Evolutionary conservation across 92 coral and sea anemone species (phyloP).

Genomic region (Anthopleura xanthogrammica): DNA sequence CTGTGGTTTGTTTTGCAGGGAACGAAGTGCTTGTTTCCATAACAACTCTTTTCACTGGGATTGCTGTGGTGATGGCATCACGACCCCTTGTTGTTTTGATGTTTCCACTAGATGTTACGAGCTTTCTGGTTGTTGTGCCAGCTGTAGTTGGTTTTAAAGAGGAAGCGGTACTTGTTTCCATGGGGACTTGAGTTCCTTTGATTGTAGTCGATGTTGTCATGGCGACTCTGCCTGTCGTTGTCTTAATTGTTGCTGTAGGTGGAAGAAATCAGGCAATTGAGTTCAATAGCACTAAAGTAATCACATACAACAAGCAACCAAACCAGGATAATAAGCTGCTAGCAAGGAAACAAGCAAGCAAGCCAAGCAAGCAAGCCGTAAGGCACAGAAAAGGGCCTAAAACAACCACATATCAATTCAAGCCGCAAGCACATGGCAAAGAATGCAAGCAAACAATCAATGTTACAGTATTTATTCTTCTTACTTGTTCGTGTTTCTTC

Average conservation of each 20-base stretch:
- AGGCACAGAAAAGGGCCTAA: too few species aligned
- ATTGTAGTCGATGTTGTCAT: constrained; percentile 5
- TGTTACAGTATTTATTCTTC: too few species aligned
- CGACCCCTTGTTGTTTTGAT: not conserved
- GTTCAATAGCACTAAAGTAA: too few species aligned
- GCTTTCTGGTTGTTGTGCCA: not conserved
- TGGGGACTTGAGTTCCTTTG: constrained; percentile 17
- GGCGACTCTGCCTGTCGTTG: constrained; percentile 5
- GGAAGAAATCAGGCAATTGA: not conserved
- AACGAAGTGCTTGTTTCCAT: constrained; percentile 25
- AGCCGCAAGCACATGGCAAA: too few species aligned
- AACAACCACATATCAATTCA: too few species aligned
- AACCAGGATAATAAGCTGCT: too few species aligned
- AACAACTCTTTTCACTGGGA: constrained; percentile 4
- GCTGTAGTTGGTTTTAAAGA: not conserved
- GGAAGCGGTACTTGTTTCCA: constrained; percentile 16
- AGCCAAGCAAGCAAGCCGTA: too few species aligned
- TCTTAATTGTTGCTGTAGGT: constrained; percentile 12
- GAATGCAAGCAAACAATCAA: not conserved
- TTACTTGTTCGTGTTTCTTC: constrained; percentile 1
- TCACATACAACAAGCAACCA: too few species aligned
- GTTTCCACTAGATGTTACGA: constrained; percentile 1
- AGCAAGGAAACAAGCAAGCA: too few species aligned
- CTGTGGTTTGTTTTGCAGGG: constrained; percentile 1
- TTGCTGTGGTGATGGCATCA: constrained; percentile 12